Conservation (phyloP, 2,113 vertebrate genomes). For the Glaucomys volans region DNA sequence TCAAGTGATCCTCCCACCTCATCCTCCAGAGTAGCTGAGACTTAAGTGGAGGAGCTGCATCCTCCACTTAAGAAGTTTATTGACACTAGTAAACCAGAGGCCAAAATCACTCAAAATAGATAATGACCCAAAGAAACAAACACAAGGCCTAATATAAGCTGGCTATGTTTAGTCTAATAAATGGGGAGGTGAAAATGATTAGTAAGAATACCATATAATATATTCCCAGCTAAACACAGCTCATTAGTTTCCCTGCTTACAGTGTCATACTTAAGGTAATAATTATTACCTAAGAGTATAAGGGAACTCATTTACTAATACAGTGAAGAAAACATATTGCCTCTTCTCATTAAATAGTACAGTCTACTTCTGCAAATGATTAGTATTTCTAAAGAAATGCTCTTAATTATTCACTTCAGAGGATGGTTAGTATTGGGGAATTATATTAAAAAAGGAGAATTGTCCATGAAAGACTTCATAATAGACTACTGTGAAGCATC, state of each 20-base stretch:
- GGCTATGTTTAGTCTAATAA: conserved; percentile 16
- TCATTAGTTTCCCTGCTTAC: conserved; percentile 11
- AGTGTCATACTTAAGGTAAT: neutral
- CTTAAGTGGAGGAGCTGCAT: no score
- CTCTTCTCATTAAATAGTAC: conserved; percentile 32
- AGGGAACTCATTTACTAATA: conserved; percentile 35
- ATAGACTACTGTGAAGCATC: neutral
- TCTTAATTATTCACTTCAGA: conserved; percentile 13
- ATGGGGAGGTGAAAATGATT: neutral
- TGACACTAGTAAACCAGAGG: conserved; percentile 1
- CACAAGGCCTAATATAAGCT: neutral
- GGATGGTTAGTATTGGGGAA: neutral
- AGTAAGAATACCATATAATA: neutral
- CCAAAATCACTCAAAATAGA: conserved; percentile 5
- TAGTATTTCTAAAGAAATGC: conserved; percentile 52
- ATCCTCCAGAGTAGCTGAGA: neutral
- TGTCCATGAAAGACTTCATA: neutral
- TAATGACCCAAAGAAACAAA: conserved; percentile 32
- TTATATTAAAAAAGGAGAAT: neutral
- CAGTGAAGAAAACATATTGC: conserved; percentile 7
- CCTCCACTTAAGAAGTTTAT: conserved; percentile 28
- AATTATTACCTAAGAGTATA: neutral
- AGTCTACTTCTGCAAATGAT: neutral
- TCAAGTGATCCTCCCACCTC: neutral
- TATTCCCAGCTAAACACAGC: conserved; percentile 1